Percentiles rank a stretch among this genome's conserved stretches.
Evolutionary conservation across 64 coral and sea anemone genomes (phyloP).

Genomic region (Cladopsammia gracilis): DNA sequence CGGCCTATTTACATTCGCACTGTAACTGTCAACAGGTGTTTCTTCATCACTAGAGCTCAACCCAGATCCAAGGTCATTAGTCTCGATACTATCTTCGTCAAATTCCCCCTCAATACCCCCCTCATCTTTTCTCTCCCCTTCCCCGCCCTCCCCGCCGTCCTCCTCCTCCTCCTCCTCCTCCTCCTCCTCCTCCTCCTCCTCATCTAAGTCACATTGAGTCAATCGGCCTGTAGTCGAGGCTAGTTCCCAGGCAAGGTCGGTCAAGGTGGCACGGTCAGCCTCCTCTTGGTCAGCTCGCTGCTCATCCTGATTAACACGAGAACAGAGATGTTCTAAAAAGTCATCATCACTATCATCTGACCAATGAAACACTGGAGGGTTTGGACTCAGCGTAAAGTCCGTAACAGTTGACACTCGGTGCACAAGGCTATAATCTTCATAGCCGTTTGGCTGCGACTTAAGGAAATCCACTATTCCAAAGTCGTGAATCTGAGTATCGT

Average conservation of each 20-base stretch:
- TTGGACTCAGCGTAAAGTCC: slow-evolving; percentile 75
- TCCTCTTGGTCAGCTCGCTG: slow-evolving; percentile 78
- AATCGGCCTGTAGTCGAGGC: slow-evolving; percentile 88
- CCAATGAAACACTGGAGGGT: slow-evolving; percentile 82
- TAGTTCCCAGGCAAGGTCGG: slow-evolving; percentile 94
- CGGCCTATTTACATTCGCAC: background rate
- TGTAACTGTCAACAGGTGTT: background rate
- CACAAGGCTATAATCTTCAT: slow-evolving; percentile 63
- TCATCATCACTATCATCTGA: slow-evolving; percentile 90
- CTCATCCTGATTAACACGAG: background rate
- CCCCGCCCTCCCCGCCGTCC: background rate
- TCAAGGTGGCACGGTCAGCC: slow-evolving; percentile 86
- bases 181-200: slow-evolving; percentile 1
- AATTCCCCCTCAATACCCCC: slow-evolving; percentile 13
- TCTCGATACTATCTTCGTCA: slow-evolving; percentile 88
- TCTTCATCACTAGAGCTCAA: slow-evolving; percentile 60
- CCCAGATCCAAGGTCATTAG: slow-evolving; percentile 47
- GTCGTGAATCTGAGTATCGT: slow-evolving; percentile 67
- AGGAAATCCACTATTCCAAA: slow-evolving; percentile 91
- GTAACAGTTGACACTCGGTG: slow-evolving; percentile 92
- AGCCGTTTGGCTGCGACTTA: slow-evolving; percentile 63
- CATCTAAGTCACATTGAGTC: slow-evolving; percentile 61
- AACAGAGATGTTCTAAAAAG: slow-evolving; percentile 33
- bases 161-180: background rate
- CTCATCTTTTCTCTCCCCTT: background rate